Conservation (phyloP, 37 sponge, comb jelly and placozoan genomes). For the Trichoplax adhaerens region DNA sequence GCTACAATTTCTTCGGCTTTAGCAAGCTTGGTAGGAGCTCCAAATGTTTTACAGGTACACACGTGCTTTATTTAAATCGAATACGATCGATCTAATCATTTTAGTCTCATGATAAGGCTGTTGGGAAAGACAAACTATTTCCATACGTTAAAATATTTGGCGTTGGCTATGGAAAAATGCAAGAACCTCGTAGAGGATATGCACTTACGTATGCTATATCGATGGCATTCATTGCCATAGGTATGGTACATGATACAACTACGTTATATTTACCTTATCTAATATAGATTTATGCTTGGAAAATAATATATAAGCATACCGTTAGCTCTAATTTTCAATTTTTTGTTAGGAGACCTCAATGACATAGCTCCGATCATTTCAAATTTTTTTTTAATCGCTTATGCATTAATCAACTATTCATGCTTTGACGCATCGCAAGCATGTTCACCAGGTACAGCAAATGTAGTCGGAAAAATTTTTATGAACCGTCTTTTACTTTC, state of each 20-base stretch:
- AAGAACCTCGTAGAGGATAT: slow-evolving; percentile 73
- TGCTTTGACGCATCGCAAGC: slow-evolving; percentile 10
- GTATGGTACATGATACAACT: slow-evolving; percentile 11
- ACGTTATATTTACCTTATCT: too few relatives aligned
- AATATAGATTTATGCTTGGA: background rate
- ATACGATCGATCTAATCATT: too few relatives aligned
- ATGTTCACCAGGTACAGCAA: too few relatives aligned
- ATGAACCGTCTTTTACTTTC: too few relatives aligned
- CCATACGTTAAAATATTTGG: slow-evolving; percentile 80
- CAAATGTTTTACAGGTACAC: slow-evolving; percentile 81
- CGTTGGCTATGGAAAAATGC: slow-evolving; percentile 54
- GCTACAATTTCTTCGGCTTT: slow-evolving; percentile 95
- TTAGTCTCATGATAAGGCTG: slow-evolving; percentile 25
- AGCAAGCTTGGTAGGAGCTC: slow-evolving; percentile 81
- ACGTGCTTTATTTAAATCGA: too few relatives aligned
- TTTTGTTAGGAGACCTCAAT: slow-evolving; percentile 42
- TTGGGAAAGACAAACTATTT: slow-evolving; percentile 81
- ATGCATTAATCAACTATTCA: slow-evolving; percentile 86
- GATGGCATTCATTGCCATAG: slow-evolving; percentile 54
- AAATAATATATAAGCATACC: background rate
- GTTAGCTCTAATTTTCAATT: background rate
- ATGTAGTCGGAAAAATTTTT: too few relatives aligned
- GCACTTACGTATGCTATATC: slow-evolving; percentile 65
- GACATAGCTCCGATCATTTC: slow-evolving; percentile 82
- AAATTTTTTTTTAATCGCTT: slow-evolving; percentile 89